Evolutionary conservation across 92 coral and sea anemone species (phyloP).

Genomic region (Palythoa heliodiscus): DNA sequence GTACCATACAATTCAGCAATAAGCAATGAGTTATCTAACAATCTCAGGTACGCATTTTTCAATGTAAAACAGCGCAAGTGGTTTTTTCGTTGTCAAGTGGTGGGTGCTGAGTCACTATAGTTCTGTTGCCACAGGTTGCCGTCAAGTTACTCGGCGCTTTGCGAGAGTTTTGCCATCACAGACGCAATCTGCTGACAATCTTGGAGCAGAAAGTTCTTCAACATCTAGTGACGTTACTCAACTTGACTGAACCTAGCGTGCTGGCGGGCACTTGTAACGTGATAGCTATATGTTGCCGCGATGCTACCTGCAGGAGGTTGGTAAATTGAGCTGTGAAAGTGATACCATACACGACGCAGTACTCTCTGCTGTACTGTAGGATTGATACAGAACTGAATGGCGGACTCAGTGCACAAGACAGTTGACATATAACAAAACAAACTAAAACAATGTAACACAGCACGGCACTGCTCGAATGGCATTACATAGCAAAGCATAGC

Average conservation of each 20-base stretch:
- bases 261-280: slow-evolving; percentile 70
- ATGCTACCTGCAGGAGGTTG: slow-evolving; percentile 68
- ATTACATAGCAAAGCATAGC: no score
- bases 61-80: no score
- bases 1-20: no score
- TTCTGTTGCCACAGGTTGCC: slow-evolving; percentile 56
- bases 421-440: background rate
- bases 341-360: background rate
- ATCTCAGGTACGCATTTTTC: no score
- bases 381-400: background rate
- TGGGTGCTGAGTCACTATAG: background rate
- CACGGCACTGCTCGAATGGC: background rate
- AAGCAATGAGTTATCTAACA: no score
- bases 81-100: no score
- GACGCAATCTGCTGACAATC: slow-evolving; percentile 54
- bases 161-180: slow-evolving; percentile 70
- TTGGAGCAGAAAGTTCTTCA: slow-evolving; percentile 71
- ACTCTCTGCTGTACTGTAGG: background rate
- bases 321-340: slow-evolving; percentile 8
- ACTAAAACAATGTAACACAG: background rate
- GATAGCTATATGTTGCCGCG: slow-evolving; percentile 83
- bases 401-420: background rate
- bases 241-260: slow-evolving; percentile 69
- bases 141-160: slow-evolving; percentile 82
- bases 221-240: slow-evolving; percentile 60